Evolutionary conservation across 92 coral and sea anemone species (phyloP).

Genomic region (Meandrina meandrites): DNA sequence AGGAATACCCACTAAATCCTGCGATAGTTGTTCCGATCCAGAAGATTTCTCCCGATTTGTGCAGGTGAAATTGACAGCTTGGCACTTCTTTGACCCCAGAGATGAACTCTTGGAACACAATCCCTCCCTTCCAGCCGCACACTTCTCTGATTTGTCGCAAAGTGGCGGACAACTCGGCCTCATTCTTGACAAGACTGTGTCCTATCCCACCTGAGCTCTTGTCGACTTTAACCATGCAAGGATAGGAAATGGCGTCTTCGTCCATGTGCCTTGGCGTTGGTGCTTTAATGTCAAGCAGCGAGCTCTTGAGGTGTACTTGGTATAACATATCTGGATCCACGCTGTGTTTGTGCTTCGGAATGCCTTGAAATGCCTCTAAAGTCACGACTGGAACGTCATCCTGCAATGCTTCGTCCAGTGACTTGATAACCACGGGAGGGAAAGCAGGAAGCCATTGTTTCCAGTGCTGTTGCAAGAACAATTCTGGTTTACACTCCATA

Average conservation of each 20-base stretch:
- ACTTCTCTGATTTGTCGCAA: background rate
- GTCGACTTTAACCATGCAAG: slow-evolving; percentile 17
- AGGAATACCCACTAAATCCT: background rate
- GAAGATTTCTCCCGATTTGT: background rate
- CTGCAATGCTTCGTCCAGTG: background rate
- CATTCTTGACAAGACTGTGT: background rate
- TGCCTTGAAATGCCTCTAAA: background rate
- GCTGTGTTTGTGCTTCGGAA: background rate
- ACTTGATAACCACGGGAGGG: background rate
- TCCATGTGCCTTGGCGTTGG: slow-evolving; percentile 12
- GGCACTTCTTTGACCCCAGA: background rate
- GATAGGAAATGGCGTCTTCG: background rate
- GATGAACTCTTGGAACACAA: background rate
- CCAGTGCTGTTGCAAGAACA: background rate
- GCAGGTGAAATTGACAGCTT: background rate
- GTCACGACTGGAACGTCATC: background rate
- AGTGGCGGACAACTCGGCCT: background rate
- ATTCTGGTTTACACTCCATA: background rate
- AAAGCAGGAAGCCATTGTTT: slow-evolving; percentile 14
- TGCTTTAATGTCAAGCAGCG: background rate
- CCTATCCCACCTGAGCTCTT: background rate
- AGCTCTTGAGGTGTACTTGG: background rate
- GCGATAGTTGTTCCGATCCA: background rate
- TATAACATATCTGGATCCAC: background rate
- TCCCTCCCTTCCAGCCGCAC: background rate